A percentile compares a stretch with the other conserved stretches of the same genome.
These are phyloP conservation scores for Anniella stebbinsi DNA, from an alignment of 2,797 vertebrate genomes.

Conservation along the genomic window DNA sequence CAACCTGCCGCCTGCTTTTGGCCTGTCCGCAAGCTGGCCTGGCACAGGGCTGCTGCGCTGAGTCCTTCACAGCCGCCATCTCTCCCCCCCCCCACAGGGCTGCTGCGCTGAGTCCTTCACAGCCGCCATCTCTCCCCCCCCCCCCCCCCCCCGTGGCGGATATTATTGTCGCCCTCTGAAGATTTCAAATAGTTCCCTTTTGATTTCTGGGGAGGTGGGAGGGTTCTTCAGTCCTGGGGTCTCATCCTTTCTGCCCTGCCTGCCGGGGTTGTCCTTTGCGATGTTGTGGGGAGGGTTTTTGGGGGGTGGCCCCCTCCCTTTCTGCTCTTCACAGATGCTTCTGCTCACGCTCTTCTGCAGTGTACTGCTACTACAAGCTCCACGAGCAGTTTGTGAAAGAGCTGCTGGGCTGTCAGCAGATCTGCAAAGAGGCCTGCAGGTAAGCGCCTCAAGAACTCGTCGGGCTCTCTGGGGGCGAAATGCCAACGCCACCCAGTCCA, in stretches of 20 bases:
- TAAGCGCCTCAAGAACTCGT: slow-evolving; percentile 48
- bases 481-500: neutral
- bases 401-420: slow-evolving; percentile 80
- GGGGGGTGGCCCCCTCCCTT: neutral
- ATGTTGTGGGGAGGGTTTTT: neutral
- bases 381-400: slow-evolving; percentile 80
- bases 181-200: too few relatives aligned
- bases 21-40: neutral
- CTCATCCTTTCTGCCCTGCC: too few relatives aligned
- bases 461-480: neutral
- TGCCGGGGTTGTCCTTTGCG: neutral
- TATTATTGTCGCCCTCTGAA: neutral
- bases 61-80: neutral
- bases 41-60: neutral
- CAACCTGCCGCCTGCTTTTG: neutral
- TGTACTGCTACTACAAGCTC: slow-evolving; percentile 84
- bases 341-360: slow-evolving; percentile 60
- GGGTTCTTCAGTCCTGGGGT: neutral
- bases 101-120: too few relatives aligned
- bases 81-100: neutral
- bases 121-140: too few relatives aligned
- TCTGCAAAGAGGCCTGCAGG: slow-evolving; percentile 83
- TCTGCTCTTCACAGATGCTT: rapidly evolving
- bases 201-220: rapidly evolving
- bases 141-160: too few relatives aligned